Evolutionary conservation across 2,797 vertebrate species (phyloP), one percentile per base, ranked within the genome.

Genomic region (Linurgus olivaceus): DNA sequence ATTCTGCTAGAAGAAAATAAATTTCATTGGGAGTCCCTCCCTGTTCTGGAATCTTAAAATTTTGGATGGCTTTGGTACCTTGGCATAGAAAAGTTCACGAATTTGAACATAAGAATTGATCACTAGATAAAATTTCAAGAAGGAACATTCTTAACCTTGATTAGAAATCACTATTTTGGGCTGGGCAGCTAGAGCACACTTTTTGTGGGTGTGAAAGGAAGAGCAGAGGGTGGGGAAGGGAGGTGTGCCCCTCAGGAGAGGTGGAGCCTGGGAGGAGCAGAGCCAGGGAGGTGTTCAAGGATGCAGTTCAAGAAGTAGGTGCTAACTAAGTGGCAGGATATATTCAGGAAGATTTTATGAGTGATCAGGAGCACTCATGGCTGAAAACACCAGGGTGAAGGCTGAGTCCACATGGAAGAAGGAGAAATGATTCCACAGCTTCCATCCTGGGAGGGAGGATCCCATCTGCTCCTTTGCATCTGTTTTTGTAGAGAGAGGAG

Each of bases 171-270:
- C 4, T 50, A 9, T 54, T 87, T 90, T 66, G 50, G 29, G 31
- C 8, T 40, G 62, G 62, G 82, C 58, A 88, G 40, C 37, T 26
- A 20, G 10, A 65, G 5, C 14, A 33, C 2, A 11, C 2, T 42
- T 80, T 54, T 14, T 51, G 33, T 38, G 65, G 61, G 11, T 21
- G 47, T 58, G 62, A 50, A 50, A 85, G 31, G 62, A 55, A 24
- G 58, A 85, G 2, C 6, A 67, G 71, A 45, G 63, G 37, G 25
- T 42, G n/a, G 9, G 52, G 33, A 75, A 75, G 40, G 55, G 31
- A n/a, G 5, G 2, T n/a, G 55, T 13, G 35, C 2, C 6, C 25
- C 31, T 42, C 0, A 0, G 25, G 67, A 40, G 47, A 54, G 20
- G 20, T 9, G 12, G 2, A 47, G 45, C 35, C 45, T 38, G 58